Evolutionary conservation across 2,113 vertebrate species (phyloP).

Genomic region (Enhydra lutris): DNA sequence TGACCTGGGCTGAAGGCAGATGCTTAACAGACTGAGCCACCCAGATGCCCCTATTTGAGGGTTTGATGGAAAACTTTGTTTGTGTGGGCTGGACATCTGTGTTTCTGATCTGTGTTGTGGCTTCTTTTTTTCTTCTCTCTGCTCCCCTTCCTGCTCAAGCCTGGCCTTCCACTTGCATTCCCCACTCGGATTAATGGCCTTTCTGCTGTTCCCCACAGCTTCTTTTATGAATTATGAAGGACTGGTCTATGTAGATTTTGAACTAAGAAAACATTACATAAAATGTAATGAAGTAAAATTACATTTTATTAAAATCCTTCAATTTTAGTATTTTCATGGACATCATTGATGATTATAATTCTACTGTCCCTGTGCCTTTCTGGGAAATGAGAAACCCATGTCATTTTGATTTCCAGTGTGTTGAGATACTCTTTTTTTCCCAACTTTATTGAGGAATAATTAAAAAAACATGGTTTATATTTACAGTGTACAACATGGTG

Average conservation of each 20-base stretch:
- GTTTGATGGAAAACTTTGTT: not conserved
- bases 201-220: not conserved
- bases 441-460: not conserved
- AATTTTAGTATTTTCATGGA: not conserved
- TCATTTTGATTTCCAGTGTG: not conserved
- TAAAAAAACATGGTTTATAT: not conserved
- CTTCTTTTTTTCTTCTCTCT: not conserved
- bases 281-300: slow-evolving; percentile 14
- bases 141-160: not conserved
- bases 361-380: not conserved
- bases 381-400: not conserved
- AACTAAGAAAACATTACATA: not conserved
- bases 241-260: not conserved
- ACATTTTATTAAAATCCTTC: not conserved
- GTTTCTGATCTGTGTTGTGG: not conserved
- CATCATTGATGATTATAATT: not conserved
- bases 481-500: not conserved
- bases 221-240: not conserved
- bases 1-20: too few relatives aligned
- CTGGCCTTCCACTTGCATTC: too few relatives aligned
- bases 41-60: too few relatives aligned
- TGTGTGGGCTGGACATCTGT: not conserved
- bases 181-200: not conserved
- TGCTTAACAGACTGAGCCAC: too few relatives aligned
- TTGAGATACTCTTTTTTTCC: not conserved